phyloP scores from a whole-genome alignment of 2,113 vertebrate species.

The Rattus norvegicus region GRCr8 NC_086024.1:85886001-85886500 shows the following conservation, averaged over 20 bases:
- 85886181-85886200: background rate
- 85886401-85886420: constrained; percentile 65
- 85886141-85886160: background rate
- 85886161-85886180: background rate
- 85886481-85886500: constrained; percentile 66
- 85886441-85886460: constrained; percentile 78
- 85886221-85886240: background rate
- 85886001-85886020: no score
- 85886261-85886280: constrained; percentile 34
- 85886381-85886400: constrained; percentile 31
- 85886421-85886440: constrained; percentile 69
- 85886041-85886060: no score
- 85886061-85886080: background rate
- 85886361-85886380: constrained; percentile 53
- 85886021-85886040: no score
- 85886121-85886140: background rate
- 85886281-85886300: constrained; percentile 33
- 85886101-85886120: background rate
- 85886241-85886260: constrained; percentile 16
- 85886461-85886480: constrained; percentile 57
- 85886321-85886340: constrained; percentile 64
- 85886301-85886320: constrained; percentile 39
- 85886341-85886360: constrained; percentile 15
- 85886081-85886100: background rate
- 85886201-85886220: background rate